Conservation (phyloP, 2,888 invertebrate genomes). For the Agriopis aurantiaria region DNA sequence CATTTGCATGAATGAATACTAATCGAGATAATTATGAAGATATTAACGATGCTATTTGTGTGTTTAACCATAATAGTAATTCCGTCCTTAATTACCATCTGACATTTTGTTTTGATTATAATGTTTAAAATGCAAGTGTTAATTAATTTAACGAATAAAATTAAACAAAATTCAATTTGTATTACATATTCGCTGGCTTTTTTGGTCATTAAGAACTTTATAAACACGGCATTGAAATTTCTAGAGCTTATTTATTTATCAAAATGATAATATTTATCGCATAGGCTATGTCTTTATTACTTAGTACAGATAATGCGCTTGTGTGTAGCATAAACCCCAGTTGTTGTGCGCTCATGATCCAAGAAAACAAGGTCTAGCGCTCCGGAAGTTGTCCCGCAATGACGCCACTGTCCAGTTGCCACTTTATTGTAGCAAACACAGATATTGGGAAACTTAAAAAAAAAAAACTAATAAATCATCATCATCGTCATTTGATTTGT, state of each 20-base stretch:
- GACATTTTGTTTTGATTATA: slow-evolving; percentile 24
- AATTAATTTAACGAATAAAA: slow-evolving; percentile 15
- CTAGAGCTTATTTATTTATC: too few species aligned
- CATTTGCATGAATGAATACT: slow-evolving; percentile 36
- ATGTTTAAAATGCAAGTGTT: slow-evolving; percentile 19
- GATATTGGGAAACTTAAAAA: too few species aligned
- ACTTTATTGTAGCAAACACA: too few species aligned
- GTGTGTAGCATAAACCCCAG: not conserved
- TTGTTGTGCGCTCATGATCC: too few species aligned
- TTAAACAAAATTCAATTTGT: not conserved
- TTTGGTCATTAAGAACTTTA: not conserved
- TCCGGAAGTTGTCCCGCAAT: too few species aligned
- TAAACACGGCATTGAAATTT: not conserved
- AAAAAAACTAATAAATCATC: too few species aligned
- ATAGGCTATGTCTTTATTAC: too few species aligned
- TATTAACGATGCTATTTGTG: slow-evolving; percentile 25
- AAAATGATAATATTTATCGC: not conserved
- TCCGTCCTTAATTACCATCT: slow-evolving; percentile 13
- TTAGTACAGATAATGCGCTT: not conserved
- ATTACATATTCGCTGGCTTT: not conserved
- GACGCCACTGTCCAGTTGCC: too few species aligned
- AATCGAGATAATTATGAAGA: slow-evolving; percentile 32
- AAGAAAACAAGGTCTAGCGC: too few species aligned
- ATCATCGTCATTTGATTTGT: too few species aligned
- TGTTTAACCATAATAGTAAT: slow-evolving; percentile 28